Conservation (phyloP, 2,113 vertebrate species). For the Rattus norvegicus region DNA sequence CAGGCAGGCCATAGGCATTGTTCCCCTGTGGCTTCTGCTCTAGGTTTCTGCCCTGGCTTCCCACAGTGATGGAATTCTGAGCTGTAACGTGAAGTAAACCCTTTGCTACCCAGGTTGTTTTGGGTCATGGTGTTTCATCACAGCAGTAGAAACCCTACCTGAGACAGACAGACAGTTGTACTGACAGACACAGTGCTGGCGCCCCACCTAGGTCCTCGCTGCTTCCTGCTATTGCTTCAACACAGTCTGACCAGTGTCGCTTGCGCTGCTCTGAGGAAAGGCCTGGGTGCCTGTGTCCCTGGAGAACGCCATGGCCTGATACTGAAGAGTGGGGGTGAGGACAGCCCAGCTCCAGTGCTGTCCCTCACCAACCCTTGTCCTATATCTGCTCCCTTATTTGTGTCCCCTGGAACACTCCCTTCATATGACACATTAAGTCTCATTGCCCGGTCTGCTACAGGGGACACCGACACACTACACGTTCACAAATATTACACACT, state of each 20-base stretch:
- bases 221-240: rapidly evolving
- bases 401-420: neutral
- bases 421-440: neutral
- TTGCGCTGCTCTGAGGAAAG: neutral
- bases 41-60: neutral
- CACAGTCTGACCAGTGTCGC: too few relatives aligned
- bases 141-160: too few relatives aligned
- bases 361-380: neutral
- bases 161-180: neutral
- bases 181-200: too few relatives aligned
- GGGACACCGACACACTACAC: neutral
- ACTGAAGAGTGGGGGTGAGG: neutral
- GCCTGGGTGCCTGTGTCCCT: neutral
- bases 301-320: neutral
- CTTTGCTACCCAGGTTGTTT: neutral
- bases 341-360: neutral
- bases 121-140: neutral
- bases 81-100: neutral
- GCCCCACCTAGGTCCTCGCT: neutral
- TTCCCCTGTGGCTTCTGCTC: neutral
- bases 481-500: rapidly evolving
- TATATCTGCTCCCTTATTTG: neutral
- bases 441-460: too few relatives aligned
- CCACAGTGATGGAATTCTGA: neutral
- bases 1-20: too few relatives aligned